Evolutionary conservation across 2,113 vertebrate genomes (phyloP), one percentile per base, ranked within the genome.

Genomic region (Tylochromis polylepis): DNA sequence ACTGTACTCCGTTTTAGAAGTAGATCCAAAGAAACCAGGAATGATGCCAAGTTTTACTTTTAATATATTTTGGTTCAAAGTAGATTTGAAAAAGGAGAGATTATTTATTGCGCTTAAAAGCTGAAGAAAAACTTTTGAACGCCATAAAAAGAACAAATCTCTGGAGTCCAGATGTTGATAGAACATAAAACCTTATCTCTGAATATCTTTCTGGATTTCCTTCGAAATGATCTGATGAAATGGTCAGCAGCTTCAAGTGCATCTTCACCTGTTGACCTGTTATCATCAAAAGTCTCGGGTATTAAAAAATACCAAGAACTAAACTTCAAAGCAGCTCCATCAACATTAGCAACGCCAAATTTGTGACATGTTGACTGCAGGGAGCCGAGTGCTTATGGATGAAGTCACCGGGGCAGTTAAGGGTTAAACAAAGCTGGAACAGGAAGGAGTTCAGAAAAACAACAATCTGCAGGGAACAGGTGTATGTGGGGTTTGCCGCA

Each of bases 281-380:
- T 65, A 38, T 75, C 67, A 29, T 29, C 22, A 46, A 43, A 24
- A 41, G 36, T 43, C 62, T 24, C 8, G 11, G n/a, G 8, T 43
- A 43, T 27, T 20, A 62, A 34, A 62, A 49, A 4, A 72, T 70
- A 24, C 65, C 15, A 41, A 8, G 22, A 46, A 18, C 14, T 46
- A 46, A 72, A 75, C 43, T 43, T 0, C 15, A 43, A 70, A 70
- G n/a, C 38, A 0, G 11, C n/a, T 43, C 36, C 38, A 43, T 41
- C 15, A 29, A 16, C 24, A 27, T 75, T 18, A 7, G 9, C 41
- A 11, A 18, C 41, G 18, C 8, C 18, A 49, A 46, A 75, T 29
- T 43, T 0, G 36, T 41, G 20, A 67, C 20, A 22, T 49, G 9
- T 7, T 49, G 43, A 49, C 70, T 49, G 70, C 24, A 75, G 5